Base-by-base conservation (phyloP, 2,888 invertebrate genomes). In the Anodontia alba region DNA sequence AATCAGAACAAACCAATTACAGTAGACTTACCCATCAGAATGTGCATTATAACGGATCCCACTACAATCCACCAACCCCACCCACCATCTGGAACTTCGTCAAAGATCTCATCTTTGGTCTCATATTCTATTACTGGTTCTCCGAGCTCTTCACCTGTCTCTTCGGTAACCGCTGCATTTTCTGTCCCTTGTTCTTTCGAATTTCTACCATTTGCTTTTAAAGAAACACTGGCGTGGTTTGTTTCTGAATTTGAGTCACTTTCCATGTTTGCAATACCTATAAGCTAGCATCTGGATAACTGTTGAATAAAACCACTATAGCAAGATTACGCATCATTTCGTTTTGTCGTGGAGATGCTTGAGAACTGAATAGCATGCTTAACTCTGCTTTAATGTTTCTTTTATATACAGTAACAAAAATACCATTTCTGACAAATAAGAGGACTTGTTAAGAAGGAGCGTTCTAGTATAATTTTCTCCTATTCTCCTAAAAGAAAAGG, bases 11-110 rank as follows among this genome's bases (percentile, higher is more conserved):
- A n/a, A n/a, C n/a, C n/a, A n/a, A n/a, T n/a, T n/a, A n/a, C n/a
- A n/a, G 38, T 8, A 38, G 38, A 38, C 62, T 17, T 62, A 62
- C 62, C 62, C 62, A 62, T 62, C 33, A 62, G 29, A 31, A 20
- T n/a, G 73, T 92, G 92, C 49, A 87, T 84, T 10, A 91, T 33
- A 54, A 82, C 81, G 46, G 90, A 84, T 1, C 91, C 91, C 1
- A 92, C 49, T 1, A 91, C 91, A 36, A 90, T 80, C 29, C 89
- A 84, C 93, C 93, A 93, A 0, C 91, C 93, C 88, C 90, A 93
- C 0, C 92, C 92, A 0, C 91, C 91, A 78, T 92, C 92, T 36
- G 88, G 88, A 0, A 80, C 81, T 54, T 68, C 74, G 31, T 42
- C 73, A 29, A 1, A 8, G 8, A 17, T 1, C 1, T 62, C 62